These are phyloP conservation scores for Apoderus coryli DNA, from an alignment of 2,888 invertebrate species.

Conservation along the genomic window DNA sequence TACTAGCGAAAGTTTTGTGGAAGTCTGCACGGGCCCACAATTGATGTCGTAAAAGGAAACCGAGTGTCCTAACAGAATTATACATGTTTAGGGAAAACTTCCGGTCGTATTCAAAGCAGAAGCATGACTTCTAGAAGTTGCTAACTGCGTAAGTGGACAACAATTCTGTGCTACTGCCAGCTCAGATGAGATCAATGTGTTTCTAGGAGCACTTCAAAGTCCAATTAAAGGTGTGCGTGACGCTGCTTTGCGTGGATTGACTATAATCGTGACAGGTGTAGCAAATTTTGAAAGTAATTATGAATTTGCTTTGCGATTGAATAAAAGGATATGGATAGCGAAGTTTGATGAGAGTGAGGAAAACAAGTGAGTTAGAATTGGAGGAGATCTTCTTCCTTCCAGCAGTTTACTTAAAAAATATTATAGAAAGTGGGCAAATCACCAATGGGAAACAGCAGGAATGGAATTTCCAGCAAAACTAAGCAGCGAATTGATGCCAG, in stretches of 20 bases:
- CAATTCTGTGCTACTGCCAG: slow-evolving; percentile 46
- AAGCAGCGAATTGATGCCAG: slow-evolving; percentile 43
- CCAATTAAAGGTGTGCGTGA: slow-evolving; percentile 60
- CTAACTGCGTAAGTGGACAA: slow-evolving; percentile 55
- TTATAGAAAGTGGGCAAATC: slow-evolving; percentile 40
- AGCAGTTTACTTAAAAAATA: slow-evolving; percentile 4
- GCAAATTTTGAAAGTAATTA: slow-evolving; percentile 43
- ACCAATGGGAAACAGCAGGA: slow-evolving; percentile 45
- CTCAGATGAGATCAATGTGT: slow-evolving; percentile 56
- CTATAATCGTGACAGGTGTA: slow-evolving; percentile 46
- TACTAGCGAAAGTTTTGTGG: no score
- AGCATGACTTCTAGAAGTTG: slow-evolving; percentile 67
- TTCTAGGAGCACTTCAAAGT: slow-evolving; percentile 64
- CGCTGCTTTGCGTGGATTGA: slow-evolving; percentile 60
- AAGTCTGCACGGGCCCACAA: no score
- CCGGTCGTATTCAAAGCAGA: slow-evolving; percentile 59
- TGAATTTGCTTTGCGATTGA: slow-evolving; percentile 44
- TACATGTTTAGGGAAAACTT: slow-evolving; percentile 38
- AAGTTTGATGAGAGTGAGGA: slow-evolving; percentile 66
- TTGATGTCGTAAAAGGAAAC: no score
- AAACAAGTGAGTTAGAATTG: slow-evolving; percentile 50
- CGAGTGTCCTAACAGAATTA: no score
- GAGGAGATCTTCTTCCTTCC: slow-evolving; percentile 3
- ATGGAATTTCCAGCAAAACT: slow-evolving; percentile 38
- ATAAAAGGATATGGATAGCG: slow-evolving; percentile 68